Percentiles rank a stretch among this genome's conserved stretches.
These are phyloP conservation scores for Selene dorsalis DNA, from an alignment of 2,797 vertebrate genomes.

Conservation along the genomic window DNA sequence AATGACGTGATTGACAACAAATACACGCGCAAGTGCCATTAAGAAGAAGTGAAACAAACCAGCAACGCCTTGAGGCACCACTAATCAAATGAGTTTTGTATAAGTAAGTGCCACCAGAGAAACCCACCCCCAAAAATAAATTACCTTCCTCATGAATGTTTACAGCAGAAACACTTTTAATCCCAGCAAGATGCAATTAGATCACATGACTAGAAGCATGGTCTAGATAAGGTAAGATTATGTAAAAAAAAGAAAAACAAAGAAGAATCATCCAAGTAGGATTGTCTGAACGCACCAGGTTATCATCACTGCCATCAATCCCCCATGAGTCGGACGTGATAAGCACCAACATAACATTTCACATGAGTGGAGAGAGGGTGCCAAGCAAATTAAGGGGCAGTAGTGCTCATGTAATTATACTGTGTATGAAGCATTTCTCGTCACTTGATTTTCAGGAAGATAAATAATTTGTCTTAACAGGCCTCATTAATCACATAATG, in stretches of 20 bases:
- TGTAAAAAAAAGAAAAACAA: background rate
- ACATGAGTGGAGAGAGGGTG: background rate
- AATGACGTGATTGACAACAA: background rate
- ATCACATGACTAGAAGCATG: background rate
- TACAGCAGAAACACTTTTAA: slow-evolving; percentile 2
- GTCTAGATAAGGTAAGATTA: background rate
- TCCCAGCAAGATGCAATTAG: slow-evolving; percentile 17
- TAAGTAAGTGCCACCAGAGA: background rate
- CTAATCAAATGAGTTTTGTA: background rate
- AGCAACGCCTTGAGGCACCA: background rate
- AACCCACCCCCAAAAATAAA: background rate
- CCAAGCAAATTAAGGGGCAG: slow-evolving; percentile 14
- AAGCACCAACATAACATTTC: slow-evolving; percentile 3
- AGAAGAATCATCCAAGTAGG: background rate
- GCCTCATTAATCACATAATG: slow-evolving; percentile 3
- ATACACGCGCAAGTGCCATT: background rate
- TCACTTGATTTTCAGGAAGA: slow-evolving; percentile 28
- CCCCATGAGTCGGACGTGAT: slow-evolving; percentile 27
- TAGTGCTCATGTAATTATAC: slow-evolving; percentile 25
- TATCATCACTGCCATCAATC: slow-evolving; percentile 3
- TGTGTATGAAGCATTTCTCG: slow-evolving; percentile 21
- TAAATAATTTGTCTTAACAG: slow-evolving; percentile 21
- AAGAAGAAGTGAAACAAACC: background rate
- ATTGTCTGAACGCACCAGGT: too few relatives aligned
- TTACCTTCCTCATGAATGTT: background rate